Conservation (phyloP, 2,113 vertebrate species). For the Cyanistes caeruleus region DNA sequence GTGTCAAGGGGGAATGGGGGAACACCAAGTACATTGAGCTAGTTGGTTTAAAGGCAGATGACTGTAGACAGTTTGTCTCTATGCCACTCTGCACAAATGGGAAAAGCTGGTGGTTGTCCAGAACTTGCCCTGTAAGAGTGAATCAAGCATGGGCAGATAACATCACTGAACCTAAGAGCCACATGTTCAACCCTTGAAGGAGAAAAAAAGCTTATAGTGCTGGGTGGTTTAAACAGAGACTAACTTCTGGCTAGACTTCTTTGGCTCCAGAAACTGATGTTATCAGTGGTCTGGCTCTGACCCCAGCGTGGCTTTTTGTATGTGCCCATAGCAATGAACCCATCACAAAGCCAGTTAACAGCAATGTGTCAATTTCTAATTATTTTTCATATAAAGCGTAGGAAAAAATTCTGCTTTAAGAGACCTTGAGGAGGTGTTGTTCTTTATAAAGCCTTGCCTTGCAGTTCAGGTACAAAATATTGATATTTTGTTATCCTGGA, state of each 20-base stretch:
- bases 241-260: neutral
- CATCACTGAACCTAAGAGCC: neutral
- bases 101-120: neutral
- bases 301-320: neutral
- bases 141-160: neutral
- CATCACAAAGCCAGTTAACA: neutral
- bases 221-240: neutral
- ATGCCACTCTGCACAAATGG: neutral
- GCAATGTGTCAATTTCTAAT: neutral
- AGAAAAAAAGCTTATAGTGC: neutral
- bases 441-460: neutral
- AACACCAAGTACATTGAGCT: neutral
- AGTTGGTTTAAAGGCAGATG: neutral
- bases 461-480: neutral
- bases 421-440: neutral
- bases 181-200: neutral
- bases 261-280: neutral
- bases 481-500: neutral
- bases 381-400: neutral
- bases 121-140: neutral
- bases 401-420: neutral
- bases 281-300: neutral
- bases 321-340: rapidly evolving
- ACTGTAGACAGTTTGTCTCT: neutral
- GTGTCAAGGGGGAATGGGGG: neutral